phyloP scores from a whole-genome alignment of 2,113 vertebrate genomes.

The Laticauda laticaudata region DNA sequence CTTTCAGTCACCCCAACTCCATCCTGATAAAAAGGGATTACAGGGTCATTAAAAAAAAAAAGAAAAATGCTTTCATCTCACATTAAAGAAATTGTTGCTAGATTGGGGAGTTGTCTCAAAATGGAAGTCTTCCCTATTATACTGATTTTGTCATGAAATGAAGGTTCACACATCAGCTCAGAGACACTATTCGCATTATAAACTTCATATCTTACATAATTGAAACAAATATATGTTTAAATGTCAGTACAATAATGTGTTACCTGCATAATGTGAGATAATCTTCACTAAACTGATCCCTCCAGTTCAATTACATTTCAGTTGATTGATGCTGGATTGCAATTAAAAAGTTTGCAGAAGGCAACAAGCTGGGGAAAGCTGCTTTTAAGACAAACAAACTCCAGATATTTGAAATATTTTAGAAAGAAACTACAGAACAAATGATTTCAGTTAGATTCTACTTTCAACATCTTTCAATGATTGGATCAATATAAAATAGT shows the following conservation, averaged over 20 bases:
- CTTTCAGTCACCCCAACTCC: background rate
- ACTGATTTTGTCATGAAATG: background rate
- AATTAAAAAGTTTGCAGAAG: background rate
- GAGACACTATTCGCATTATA: background rate
- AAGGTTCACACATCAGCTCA: background rate
- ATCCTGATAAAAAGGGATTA: background rate
- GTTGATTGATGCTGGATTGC: background rate
- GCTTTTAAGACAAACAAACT: background rate
- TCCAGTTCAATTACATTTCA: background rate
- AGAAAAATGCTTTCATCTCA: background rate
- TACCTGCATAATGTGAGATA: background rate
- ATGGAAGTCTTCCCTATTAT: background rate
- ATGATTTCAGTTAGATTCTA: background rate
- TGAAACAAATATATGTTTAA: background rate
- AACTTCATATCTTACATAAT: background rate
- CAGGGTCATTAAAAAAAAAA: background rate
- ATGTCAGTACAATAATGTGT: background rate
- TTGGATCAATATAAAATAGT: background rate
- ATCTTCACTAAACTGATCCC: background rate
- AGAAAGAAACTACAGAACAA: background rate
- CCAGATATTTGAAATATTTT: background rate
- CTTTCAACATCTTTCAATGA: background rate
- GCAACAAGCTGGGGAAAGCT: background rate
- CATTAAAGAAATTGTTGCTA: background rate
- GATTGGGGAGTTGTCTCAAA: background rate